Evolutionary conservation across 23 tunicate genomes (phyloP).

Genomic region (Trididemnum miniatum): DNA sequence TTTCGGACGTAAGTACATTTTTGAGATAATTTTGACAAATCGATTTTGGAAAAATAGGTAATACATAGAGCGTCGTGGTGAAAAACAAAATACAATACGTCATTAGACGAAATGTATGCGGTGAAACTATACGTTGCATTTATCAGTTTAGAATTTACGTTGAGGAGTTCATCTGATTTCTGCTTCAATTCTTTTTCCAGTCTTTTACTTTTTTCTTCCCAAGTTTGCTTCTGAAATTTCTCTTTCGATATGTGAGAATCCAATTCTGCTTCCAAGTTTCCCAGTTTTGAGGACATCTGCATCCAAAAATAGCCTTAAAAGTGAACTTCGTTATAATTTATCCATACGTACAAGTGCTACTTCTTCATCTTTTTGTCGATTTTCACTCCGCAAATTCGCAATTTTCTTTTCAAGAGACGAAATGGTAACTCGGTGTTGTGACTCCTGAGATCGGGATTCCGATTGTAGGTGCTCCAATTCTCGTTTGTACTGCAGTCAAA

Average conservation of each 20-base stretch:
- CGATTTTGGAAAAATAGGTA: too few relatives aligned
- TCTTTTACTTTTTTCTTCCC: conserved; percentile 31
- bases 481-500: not conserved
- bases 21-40: too few relatives aligned
- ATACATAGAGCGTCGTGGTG: too few relatives aligned
- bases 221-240: not conserved
- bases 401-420: conserved; percentile 24
- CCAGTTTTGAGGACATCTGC: not conserved
- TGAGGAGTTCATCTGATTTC: conserved; percentile 24
- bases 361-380: conserved; percentile 24
- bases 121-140: too few relatives aligned
- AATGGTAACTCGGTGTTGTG: conserved; percentile 20
- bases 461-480: not conserved
- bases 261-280: not conserved
- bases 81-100: too few relatives aligned
- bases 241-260: not conserved
- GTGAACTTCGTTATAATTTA: not conserved
- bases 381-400: not conserved
- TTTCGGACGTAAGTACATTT: too few relatives aligned
- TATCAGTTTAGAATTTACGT: too few relatives aligned
- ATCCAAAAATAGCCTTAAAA: too few relatives aligned
- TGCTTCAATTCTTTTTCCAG: conserved; percentile 10
- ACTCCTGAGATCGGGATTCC: not conserved
- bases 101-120: too few relatives aligned
- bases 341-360: conserved; percentile 24